phyloP scores from a whole-genome alignment of 2,113 vertebrate species.

The Choloepus hoffmanni region DNA sequence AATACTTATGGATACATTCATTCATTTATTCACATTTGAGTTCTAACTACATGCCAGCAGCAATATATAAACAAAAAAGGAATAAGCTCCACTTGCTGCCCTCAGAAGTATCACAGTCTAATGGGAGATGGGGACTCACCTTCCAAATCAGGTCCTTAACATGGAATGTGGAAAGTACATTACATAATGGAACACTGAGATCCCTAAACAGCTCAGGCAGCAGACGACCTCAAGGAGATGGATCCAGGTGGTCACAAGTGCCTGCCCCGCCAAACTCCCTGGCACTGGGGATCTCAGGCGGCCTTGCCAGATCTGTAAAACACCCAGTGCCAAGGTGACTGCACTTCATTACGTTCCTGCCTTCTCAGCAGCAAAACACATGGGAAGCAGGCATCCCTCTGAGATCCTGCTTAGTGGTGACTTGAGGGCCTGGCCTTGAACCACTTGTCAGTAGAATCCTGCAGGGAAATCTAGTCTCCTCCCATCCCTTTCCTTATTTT shows the following conservation, averaged over 20 bases:
- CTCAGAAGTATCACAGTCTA: background rate
- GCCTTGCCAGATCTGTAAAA: background rate
- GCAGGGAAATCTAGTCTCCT: background rate
- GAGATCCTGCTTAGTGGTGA: background rate
- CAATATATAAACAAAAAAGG: background rate
- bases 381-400: background rate
- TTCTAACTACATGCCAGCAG: background rate
- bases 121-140: background rate
- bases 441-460: background rate
- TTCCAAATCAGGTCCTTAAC: background rate
- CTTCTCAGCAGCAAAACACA: background rate
- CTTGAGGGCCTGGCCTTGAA: background rate
- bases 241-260: background rate
- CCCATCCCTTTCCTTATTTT: background rate
- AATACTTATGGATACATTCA: background rate
- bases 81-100: background rate
- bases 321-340: background rate
- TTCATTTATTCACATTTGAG: background rate
- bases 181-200: fast-evolving
- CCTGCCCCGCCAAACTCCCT: background rate
- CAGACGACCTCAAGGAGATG: background rate
- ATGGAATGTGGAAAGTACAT: fast-evolving
- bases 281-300: background rate
- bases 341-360: background rate
- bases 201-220: background rate